Percentiles rank a stretch among this genome's conserved stretches.
Conservation (phyloP, 2,797 vertebrate genomes). For the Lophotriccus pileatus region DNA sequence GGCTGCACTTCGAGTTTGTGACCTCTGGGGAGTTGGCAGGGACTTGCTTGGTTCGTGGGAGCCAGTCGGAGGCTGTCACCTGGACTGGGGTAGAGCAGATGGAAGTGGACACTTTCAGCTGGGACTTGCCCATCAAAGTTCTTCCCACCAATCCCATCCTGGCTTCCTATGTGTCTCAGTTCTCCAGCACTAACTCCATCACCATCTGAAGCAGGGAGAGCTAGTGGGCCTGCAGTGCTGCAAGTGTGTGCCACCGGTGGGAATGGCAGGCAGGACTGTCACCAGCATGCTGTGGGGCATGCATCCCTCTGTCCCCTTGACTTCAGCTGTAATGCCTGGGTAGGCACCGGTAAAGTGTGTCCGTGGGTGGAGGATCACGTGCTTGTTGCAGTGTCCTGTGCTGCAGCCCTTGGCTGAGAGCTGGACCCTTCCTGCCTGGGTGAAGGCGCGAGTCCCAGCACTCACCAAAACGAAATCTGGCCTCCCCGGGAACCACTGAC, state of each 20-base stretch:
- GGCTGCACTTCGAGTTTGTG: slow-evolving; percentile 96
- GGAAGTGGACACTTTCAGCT: slow-evolving; percentile 96
- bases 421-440: not conserved
- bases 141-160: slow-evolving; percentile 93
- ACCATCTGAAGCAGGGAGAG: slow-evolving; percentile 79
- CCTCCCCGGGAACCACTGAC: accelerated
- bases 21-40: slow-evolving; percentile 85
- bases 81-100: slow-evolving; percentile 92
- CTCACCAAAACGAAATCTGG: not conserved
- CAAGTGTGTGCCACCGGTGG: accelerated
- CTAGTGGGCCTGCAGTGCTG: not conserved
- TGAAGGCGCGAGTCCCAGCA: not conserved
- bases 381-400: not conserved
- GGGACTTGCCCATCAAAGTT: slow-evolving; percentile 96
- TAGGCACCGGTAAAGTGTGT: accelerated
- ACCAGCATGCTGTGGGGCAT: accelerated
- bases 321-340: not conserved
- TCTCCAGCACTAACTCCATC: slow-evolving; percentile 89
- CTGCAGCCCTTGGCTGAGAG: not conserved
- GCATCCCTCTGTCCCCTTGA: accelerated
- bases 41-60: slow-evolving; percentile 82
- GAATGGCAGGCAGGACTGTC: not conserved
- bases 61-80: slow-evolving; percentile 84
- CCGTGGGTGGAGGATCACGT: not conserved
- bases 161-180: slow-evolving; percentile 91